Conservation (phyloP, 2,113 vertebrate genomes). For the Globicephala melas region DNA sequence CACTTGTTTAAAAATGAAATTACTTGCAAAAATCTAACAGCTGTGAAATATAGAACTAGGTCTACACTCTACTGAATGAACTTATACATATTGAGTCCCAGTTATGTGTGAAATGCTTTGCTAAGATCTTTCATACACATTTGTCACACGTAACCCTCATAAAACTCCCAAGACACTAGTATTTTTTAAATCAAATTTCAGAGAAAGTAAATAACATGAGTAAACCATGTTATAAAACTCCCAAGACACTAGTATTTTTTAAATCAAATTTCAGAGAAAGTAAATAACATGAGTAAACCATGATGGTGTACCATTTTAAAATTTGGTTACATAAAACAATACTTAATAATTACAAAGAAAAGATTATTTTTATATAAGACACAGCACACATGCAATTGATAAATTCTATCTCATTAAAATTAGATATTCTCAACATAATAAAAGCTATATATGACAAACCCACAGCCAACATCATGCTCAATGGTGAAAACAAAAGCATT, state of each 20-base stretch:
- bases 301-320: neutral
- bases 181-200: neutral
- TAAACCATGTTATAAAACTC: neutral
- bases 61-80: neutral
- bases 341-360: neutral
- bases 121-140: neutral
- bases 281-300: neutral
- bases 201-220: neutral
- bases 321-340: neutral
- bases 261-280: neutral
- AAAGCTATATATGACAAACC: no score
- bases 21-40: neutral
- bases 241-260: neutral
- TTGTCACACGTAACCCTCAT: neutral
- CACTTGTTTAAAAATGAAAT: constrained; percentile 6
- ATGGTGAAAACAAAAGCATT: no score
- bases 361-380: neutral
- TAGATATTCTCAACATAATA: neutral
- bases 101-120: neutral
- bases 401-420: constrained; percentile 2
- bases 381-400: neutral
- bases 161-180: neutral
- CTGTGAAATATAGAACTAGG: neutral
- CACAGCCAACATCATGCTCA: no score
- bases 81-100: neutral